These are phyloP conservation scores for Tanaodytes sp. DNA, from an alignment of 2,888 invertebrate genomes.

Conservation along the genomic window DNA sequence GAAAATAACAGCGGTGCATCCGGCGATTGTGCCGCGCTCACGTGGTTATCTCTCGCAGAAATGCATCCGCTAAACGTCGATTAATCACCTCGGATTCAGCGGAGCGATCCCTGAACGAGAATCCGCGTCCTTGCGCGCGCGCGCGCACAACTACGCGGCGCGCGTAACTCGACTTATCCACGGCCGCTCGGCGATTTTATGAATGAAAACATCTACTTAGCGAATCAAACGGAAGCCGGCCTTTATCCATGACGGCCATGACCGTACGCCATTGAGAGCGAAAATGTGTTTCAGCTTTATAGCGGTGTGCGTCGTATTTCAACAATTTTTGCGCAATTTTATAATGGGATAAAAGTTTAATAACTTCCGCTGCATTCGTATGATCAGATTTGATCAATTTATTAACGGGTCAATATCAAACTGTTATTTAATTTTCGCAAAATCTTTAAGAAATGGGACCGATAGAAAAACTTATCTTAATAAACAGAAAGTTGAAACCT, in stretches of 20 bases:
- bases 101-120: not conserved
- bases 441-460: too few species aligned
- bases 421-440: too few species aligned
- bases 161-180: slow-evolving; percentile 8
- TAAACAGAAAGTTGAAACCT: too few species aligned
- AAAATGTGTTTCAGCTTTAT: not conserved
- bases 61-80: not conserved
- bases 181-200: not conserved
- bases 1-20: not conserved
- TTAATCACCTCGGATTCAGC: slow-evolving; percentile 1
- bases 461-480: too few species aligned
- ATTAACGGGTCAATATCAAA: too few species aligned
- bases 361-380: too few species aligned
- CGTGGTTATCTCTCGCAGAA: not conserved
- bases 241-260: slow-evolving; percentile 8
- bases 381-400: too few species aligned
- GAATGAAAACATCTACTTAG: slow-evolving; percentile 1
- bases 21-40: slow-evolving; percentile 7
- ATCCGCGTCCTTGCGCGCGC: slow-evolving; percentile 2
- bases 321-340: too few species aligned
- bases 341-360: too few species aligned
- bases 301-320: too few species aligned
- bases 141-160: not conserved
- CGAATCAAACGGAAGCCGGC: slow-evolving; percentile 8
- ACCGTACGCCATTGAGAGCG: slow-evolving; percentile 4